Percentiles rank a stretch among this genome's conserved stretches.
Conservation (phyloP, 2,113 vertebrate species). For the Kryptolebias marmoratus region DNA sequence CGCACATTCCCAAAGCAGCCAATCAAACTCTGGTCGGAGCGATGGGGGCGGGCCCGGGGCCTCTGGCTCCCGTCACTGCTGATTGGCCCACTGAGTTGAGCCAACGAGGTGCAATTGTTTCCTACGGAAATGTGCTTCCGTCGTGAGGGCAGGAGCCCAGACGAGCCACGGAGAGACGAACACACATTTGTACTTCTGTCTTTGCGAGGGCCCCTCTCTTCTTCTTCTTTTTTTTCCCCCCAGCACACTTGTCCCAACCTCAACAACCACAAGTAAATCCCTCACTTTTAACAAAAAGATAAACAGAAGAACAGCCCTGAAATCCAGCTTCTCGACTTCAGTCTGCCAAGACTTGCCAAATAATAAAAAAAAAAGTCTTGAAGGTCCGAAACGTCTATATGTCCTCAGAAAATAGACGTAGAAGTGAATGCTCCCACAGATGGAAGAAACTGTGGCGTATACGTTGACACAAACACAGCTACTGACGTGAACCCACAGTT, state of each 20-base stretch:
- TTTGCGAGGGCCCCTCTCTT: not conserved
- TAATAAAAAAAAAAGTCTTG: not conserved
- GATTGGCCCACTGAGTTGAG: constrained; percentile 66
- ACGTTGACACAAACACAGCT: constrained; percentile 37
- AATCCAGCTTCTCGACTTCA: not conserved
- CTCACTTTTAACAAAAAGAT: not conserved
- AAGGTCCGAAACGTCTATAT: not conserved
- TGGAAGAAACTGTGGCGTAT: constrained; percentile 36
- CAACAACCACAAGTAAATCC: not conserved
- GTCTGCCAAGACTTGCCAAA: not conserved
- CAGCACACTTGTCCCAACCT: not conserved
- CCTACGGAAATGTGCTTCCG: constrained; percentile 84
- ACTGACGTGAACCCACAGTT: constrained; percentile 18
- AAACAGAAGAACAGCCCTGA: no score
- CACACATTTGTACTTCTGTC: constrained; percentile 17
- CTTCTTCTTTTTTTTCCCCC: no score
- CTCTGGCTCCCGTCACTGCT: constrained; percentile 67
- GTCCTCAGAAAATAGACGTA: constrained; percentile 9
- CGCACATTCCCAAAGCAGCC: constrained; percentile 39
- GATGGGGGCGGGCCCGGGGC: constrained; percentile 56
- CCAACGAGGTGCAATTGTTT: constrained; percentile 85
- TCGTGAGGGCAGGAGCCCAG: constrained; percentile 61
- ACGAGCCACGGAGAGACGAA: constrained; percentile 43
- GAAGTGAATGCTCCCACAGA: constrained; percentile 4
- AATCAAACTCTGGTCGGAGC: constrained; percentile 33